Evolutionary conservation across 2,113 vertebrate genomes (phyloP).

Genomic region (Bothrops jararaca): DNA sequence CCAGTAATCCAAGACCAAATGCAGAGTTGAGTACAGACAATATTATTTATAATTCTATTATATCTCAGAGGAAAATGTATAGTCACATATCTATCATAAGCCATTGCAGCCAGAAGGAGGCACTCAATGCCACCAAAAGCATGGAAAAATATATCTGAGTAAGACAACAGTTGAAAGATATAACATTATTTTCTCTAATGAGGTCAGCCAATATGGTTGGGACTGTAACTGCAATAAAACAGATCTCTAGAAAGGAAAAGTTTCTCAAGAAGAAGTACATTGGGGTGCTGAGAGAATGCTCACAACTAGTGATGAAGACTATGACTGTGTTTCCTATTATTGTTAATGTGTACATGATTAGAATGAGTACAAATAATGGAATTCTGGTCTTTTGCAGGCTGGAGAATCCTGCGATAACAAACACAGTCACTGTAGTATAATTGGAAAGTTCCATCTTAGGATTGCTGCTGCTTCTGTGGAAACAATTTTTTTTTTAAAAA

Average conservation of each 20-base stretch:
- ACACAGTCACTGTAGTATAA: not conserved
- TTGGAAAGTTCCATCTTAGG: conserved; percentile 1
- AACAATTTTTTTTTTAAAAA: not conserved
- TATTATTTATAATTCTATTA: conserved; percentile 34
- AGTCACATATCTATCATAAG: conserved; percentile 49
- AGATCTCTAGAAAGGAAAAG: conserved; percentile 51
- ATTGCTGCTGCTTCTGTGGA: not conserved
- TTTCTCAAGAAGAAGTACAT: conserved; percentile 58
- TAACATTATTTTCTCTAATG: conserved; percentile 11
- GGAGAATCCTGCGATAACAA: conserved; percentile 10
- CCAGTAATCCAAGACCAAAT: conserved; percentile 29
- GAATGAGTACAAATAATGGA: conserved; percentile 40
- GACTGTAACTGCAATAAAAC: conserved; percentile 37
- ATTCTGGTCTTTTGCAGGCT: not conserved
- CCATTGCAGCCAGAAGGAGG: conserved; percentile 51
- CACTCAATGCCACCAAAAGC: conserved; percentile 40
- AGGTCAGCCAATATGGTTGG: conserved; percentile 50
- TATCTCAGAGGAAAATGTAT: conserved; percentile 55
- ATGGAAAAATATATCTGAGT: conserved; percentile 52
- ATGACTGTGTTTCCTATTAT: conserved; percentile 46
- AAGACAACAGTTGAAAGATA: conserved; percentile 43
- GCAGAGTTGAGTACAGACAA: not conserved
- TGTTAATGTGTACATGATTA: conserved; percentile 23
- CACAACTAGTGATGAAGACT: conserved; percentile 20
- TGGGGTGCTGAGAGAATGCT: conserved; percentile 38